Evolutionary conservation across 2,113 vertebrate species (phyloP).

Genomic region (Cricetomys ansorgei): DNA sequence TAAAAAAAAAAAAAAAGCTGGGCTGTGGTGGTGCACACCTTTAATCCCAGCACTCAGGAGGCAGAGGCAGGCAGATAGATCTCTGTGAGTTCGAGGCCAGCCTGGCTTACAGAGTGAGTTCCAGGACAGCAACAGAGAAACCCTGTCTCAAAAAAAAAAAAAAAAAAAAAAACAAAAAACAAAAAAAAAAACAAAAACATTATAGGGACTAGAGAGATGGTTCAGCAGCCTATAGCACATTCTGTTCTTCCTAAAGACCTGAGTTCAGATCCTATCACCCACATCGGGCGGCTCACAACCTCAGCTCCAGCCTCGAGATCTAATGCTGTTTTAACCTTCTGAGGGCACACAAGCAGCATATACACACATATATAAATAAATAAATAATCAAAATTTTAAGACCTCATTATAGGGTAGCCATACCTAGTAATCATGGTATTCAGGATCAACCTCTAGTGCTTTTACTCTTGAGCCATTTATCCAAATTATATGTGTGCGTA

Average conservation of each 20-base stretch:
- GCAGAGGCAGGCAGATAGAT: neutral
- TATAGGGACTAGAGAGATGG: neutral
- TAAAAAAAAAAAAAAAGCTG: too few relatives aligned
- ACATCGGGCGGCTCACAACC: neutral
- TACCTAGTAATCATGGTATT: neutral
- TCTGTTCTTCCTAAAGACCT: neutral
- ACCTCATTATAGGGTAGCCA: neutral
- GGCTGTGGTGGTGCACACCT: too few relatives aligned
- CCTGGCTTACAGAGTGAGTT: neutral
- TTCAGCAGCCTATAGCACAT: neutral
- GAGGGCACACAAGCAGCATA: neutral
- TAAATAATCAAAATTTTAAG: neutral
- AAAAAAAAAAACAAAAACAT: neutral
- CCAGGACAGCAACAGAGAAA: neutral
- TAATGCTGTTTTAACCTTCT: neutral
- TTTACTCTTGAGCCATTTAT: neutral
- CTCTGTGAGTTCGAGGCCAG: neutral
- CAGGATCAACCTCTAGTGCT: neutral
- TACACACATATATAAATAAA: neutral
- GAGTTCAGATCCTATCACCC: neutral
- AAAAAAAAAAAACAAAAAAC: neutral
- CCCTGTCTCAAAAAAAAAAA: neutral
- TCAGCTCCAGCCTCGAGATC: neutral
- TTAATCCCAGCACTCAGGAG: neutral
- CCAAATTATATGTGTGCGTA: too few relatives aligned